Base-by-base conservation (phyloP, 2,888 invertebrate species). In the Stictocephala bisonia region DNA sequence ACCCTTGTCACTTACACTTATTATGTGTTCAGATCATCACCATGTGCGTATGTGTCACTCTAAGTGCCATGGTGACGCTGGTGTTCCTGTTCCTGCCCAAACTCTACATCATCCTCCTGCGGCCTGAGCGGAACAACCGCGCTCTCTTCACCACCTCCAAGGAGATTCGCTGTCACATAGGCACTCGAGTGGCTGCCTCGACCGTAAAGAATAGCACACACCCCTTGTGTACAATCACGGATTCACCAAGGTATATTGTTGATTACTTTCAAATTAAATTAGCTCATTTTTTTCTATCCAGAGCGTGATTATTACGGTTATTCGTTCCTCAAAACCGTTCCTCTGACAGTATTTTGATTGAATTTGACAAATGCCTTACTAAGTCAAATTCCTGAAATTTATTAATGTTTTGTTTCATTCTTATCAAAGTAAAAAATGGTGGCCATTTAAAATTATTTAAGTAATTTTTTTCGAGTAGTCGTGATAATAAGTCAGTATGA, bases 121-220 rank as follows among this genome's bases (percentile, higher is more conserved):
- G 90, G 74, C 93, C 93, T 3, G 91, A 92, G 84, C 89, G 90
- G 81, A 94, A 94, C 84, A 91, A 91, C 79, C 86, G 93, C 56
- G 89, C 90, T 24, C 88, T 90, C 76, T 93, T 92, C 84, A 90
- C 91, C 6, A 92, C 92, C 1, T 88, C 90, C 71, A 91, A 91
- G 80, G 88, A 89, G 75, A 90, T 92, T 53, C 86, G 92, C 60
- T 90, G 90, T 82, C 91, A 91, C 83, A 88, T 91, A 75, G 91
- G 89, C 31, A 84, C 86, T 20, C 82, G 85, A 27, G 86, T 86
- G 4, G 84, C 86, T 0, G 83, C 86, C 0, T 85, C 85, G 3
- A 80, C 51, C 40, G 29, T 7, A 1, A 60, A 60, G 60, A 29
- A 20, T 15, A 41, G 40, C 26, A 24, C 51, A 0, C 50, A 53